Evolutionary conservation across 2,113 vertebrate species (phyloP).

Genomic region (Aleadryas rufinucha): DNA sequence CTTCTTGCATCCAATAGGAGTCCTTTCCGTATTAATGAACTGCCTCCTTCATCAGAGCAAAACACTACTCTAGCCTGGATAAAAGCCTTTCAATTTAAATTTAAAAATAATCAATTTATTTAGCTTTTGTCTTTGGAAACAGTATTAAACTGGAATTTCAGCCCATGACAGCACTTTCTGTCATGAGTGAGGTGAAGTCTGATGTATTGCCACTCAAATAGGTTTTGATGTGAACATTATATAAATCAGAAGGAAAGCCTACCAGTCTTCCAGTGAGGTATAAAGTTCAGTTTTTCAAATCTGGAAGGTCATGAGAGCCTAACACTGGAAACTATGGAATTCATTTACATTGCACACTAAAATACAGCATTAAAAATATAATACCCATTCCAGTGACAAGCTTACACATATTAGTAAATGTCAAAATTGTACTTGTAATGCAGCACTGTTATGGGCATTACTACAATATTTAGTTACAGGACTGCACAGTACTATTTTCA

Average conservation of each 20-base stretch:
- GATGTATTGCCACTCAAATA: neutral
- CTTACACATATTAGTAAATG: neutral
- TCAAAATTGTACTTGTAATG: neutral
- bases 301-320: neutral
- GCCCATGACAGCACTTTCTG: neutral
- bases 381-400: neutral
- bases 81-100: neutral
- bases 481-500: neutral
- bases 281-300: neutral
- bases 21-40: neutral
- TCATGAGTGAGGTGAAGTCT: neutral
- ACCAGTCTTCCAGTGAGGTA: neutral
- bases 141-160: neutral
- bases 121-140: neutral
- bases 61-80: neutral
- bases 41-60: neutral
- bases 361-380: neutral
- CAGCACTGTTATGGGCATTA: neutral
- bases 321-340: neutral
- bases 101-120: rapidly evolving
- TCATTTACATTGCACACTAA: neutral
- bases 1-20: neutral
- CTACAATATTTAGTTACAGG: neutral
- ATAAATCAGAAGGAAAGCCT: neutral
- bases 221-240: neutral